Conservation (phyloP, 2,888 invertebrate species). For the Agonum fuliginosum region DNA sequence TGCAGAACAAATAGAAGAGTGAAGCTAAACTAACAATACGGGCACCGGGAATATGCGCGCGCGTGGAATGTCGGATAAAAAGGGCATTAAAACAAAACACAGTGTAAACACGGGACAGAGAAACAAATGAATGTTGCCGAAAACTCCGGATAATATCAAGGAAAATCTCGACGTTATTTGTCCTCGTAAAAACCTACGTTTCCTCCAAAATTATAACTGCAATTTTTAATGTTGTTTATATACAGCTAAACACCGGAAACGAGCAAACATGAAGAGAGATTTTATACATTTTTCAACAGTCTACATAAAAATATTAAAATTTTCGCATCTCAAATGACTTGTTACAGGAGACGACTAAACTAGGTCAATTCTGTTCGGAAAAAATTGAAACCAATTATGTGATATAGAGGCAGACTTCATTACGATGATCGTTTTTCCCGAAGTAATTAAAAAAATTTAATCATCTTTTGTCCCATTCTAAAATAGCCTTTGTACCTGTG, state of each 20-base stretch:
- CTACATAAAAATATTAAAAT: background rate
- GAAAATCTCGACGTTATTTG: conserved; percentile 17
- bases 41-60: no score
- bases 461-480: conserved; percentile 26
- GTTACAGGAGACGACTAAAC: conserved; percentile 4
- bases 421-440: conserved; percentile 24
- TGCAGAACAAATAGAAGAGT: conserved; percentile 26
- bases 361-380: conserved; percentile 19
- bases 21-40: conserved; percentile 29
- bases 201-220: background rate
- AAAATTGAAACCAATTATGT: conserved; percentile 46
- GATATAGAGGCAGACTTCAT: conserved; percentile 33
- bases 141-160: conserved; percentile 36
- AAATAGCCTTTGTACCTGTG: conserved; percentile 5
- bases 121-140: conserved; percentile 32
- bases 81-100: conserved; percentile 40
- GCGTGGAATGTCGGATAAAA: conserved; percentile 20
- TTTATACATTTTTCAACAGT: background rate
- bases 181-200: conserved; percentile 1
- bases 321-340: background rate
- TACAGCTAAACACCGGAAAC: background rate
- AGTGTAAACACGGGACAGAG: conserved; percentile 22
- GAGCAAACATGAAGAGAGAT: background rate
- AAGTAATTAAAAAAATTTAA: conserved; percentile 45
- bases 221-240: conserved; percentile 7